Evolutionary conservation across 2,113 vertebrate species (phyloP).

Genomic region (Zosterops borbonicus): DNA sequence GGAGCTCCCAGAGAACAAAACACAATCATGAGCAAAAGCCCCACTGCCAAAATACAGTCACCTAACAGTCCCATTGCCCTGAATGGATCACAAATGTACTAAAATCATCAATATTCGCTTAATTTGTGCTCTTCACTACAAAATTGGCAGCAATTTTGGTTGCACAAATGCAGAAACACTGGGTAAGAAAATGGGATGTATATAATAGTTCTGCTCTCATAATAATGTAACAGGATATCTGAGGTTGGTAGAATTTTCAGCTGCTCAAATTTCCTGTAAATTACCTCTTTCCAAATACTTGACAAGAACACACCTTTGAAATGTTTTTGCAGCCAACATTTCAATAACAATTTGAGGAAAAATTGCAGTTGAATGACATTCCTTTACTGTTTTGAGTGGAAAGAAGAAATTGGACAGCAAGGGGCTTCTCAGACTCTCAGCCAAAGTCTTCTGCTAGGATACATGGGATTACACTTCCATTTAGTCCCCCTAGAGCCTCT

Average conservation of each 20-base stretch:
- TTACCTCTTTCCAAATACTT: background rate
- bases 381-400: background rate
- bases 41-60: background rate
- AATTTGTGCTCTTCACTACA: background rate
- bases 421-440: background rate
- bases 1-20: background rate
- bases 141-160: background rate
- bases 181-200: background rate
- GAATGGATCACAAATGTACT: background rate
- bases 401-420: background rate
- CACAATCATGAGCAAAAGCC: background rate
- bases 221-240: background rate
- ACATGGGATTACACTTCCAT: background rate
- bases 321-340: background rate
- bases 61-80: background rate
- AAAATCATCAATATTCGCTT: background rate
- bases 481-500: background rate
- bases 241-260: background rate
- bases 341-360: background rate
- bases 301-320: background rate
- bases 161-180: background rate
- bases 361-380: conserved; percentile 6
- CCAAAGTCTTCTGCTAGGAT: background rate
- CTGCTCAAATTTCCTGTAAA: conserved; percentile 2
- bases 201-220: background rate